Evolutionary conservation across 2,113 vertebrate genomes (phyloP), one percentile per base, ranked within the genome.

Genomic region (Leuciscus idus): DNA sequence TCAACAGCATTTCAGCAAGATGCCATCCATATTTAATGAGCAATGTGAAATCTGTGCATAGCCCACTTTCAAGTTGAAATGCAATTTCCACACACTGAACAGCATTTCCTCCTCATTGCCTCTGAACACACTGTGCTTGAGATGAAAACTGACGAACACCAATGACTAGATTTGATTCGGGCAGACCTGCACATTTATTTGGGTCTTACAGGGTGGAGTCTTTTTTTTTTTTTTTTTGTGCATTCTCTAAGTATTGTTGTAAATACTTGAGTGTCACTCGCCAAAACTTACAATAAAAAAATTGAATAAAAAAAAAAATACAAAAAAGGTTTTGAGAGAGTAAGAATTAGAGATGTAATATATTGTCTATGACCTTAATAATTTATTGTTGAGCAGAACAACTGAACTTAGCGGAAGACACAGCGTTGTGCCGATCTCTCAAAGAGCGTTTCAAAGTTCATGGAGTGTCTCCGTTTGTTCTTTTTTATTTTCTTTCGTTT

Each of bases 201-300:
- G 94, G 95, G 95, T 96, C 95, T 88, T 94, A 95, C 95, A 95
- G 96, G 96, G 95, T 96, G 95, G 96, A 95, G 93, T 94, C 92
- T 95, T 95, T 92, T 95, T 94, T 85, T 93, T 94, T 95, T 94
- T 91, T 92, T 95, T 96, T 93, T 95, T 94, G 95, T 96, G 95
- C 93, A 96, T 95, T 92, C 95, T 96, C 93, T 95, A 96, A 96
- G 96, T 97, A 97, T 97, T 97, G 96, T 97, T 97, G 94, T 97
- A 97, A 96, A 97, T 97, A 97, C 96, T 97, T 97, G 96, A 94
- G 94, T 94, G 94, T 94, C 95, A 95, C 93, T 96, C 95, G 94
- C 95, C 96, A 95, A 96, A 96, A 95, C 91, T 19, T 78, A 36
- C 85, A 92, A 91, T 93, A 88, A 88, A 85, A 89, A 93, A 94